These are phyloP conservation scores for Cryptophagus acutangulus DNA, from an alignment of 2,888 invertebrate genomes.

Conservation along the genomic window DNA sequence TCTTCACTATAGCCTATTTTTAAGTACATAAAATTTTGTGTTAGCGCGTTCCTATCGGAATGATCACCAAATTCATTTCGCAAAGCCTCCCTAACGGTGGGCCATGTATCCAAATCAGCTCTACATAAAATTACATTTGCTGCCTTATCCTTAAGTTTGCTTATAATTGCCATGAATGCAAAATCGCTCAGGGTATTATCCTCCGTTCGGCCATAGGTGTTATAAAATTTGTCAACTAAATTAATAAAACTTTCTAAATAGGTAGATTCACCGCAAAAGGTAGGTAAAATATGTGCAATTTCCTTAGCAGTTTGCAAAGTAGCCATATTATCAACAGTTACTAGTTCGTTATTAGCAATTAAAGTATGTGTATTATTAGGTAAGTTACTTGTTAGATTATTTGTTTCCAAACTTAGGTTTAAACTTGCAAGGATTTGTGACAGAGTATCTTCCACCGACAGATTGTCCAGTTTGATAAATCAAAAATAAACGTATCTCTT, in stretches of 20 bases:
- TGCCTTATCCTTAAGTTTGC: slow-evolving; percentile 8
- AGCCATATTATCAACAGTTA: background rate
- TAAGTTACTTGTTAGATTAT: too few species aligned
- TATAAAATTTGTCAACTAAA: slow-evolving; percentile 2
- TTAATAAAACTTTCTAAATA: slow-evolving; percentile 3
- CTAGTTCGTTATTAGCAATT: background rate
- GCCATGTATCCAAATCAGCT: slow-evolving; percentile 16
- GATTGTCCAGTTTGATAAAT: too few species aligned
- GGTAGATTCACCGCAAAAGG: background rate
- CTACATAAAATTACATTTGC: slow-evolving; percentile 7
- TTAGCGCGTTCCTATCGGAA: background rate
- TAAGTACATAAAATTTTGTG: slow-evolving; percentile 3
- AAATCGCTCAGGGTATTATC: slow-evolving; percentile 11
- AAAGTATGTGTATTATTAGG: too few species aligned
- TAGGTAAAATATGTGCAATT: slow-evolving; percentile 1
- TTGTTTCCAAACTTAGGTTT: too few species aligned
- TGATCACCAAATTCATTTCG: background rate
- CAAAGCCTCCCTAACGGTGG: slow-evolving; percentile 30
- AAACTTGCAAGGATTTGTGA: too few species aligned
- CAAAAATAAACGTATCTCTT: too few species aligned
- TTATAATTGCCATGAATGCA: slow-evolving; percentile 8
- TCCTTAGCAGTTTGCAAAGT: background rate
- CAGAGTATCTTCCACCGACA: too few species aligned
- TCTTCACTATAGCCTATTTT: background rate
- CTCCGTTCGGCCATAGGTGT: background rate